Base-by-base conservation (phyloP, 2,888 invertebrate genomes). In the Drosophila atripex region DNA sequence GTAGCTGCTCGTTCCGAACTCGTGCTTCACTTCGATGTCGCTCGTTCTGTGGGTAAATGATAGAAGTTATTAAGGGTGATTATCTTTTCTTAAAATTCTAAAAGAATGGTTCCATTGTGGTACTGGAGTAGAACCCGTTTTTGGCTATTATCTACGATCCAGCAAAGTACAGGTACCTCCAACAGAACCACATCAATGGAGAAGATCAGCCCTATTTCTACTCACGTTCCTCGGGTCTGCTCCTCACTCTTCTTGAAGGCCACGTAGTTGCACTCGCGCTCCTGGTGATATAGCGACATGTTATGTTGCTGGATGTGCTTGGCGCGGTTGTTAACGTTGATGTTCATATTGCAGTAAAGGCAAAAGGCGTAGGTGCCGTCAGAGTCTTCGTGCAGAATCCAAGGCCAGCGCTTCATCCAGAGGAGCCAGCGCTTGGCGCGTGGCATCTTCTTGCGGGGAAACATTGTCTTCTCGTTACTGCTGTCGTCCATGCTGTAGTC, bases 241-340 rank as follows among this genome's bases (percentile, higher is more conserved):
- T 76, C 75, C 4, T 80, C 78, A 18, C 74, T 84, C 3, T 66
- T 71, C 18, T 79, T 80, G 14, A 89, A 89, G 0, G 83, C 76
- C 30, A 88, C 23, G 54, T 90, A 89, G 38, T 89, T 89, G 6
- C 57, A 75, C 50, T 86, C 82, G 0, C 90, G 83, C 53, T 90
- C 89, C 56, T 84, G 82, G 18, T 89, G 89, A 30, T 87, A 84
- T 0, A 86, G 70, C 14, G 88, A 88, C 9, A 78, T 14, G 9
- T 78, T 77, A 54, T 89, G 89, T 14, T 86, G 78, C 9, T 78
- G 76, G 4, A 86, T 53, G 14, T 65, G 65, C 46, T 64, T 77
- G 1, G 57, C 21, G 1, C 70, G 63, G 12, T 65, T 73, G 47
- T 68, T 75, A 0, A 74, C 69, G 4, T 80, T 82, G 21, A 89